These are phyloP conservation scores for Callosobruchus maculatus DNA, from an alignment of 2,888 invertebrate species.

Conservation along the genomic window DNA sequence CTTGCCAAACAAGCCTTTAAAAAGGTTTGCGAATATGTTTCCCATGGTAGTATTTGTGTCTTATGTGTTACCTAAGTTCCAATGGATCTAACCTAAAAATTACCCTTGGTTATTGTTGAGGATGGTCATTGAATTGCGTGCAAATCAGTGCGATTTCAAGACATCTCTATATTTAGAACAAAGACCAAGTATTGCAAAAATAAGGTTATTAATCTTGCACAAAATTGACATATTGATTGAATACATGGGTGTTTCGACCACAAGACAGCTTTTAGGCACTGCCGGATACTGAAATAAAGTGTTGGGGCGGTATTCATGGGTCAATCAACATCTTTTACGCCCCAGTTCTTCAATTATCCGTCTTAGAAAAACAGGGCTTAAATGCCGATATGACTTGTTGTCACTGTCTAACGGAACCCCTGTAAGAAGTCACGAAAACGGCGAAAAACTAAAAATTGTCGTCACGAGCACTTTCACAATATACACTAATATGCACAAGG, in stretches of 20 bases:
- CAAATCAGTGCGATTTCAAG: conserved; percentile 9
- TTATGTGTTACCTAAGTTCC: not conserved
- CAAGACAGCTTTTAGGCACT: not conserved
- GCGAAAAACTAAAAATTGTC: conserved; percentile 17
- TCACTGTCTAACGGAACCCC: conserved; percentile 44
- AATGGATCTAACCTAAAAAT: not conserved
- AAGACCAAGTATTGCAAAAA: conserved; percentile 33
- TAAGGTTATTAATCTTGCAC: conserved; percentile 42
- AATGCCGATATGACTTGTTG: conserved; percentile 53
- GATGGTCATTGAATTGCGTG: conserved; percentile 7
- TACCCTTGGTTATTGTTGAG: not conserved
- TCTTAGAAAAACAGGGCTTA: conserved; percentile 21
- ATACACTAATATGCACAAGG: conserved; percentile 3
- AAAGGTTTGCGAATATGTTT: conserved; percentile 94
- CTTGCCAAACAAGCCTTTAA: conserved; percentile 99
- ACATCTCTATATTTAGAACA: conserved; percentile 38
- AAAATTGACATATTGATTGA: conserved; percentile 45
- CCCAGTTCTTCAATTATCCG: not conserved
- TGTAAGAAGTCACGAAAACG: not conserved
- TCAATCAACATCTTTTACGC: conserved; percentile 8
- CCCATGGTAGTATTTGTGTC: conserved; percentile 73
- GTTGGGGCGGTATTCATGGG: not conserved
- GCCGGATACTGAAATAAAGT: not conserved
- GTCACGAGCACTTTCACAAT: conserved; percentile 17
- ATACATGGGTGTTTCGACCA: conserved; percentile 17